phyloP scores from a whole-genome alignment of 2,888 invertebrate genomes.

The Agapostemon virescens region DNA sequence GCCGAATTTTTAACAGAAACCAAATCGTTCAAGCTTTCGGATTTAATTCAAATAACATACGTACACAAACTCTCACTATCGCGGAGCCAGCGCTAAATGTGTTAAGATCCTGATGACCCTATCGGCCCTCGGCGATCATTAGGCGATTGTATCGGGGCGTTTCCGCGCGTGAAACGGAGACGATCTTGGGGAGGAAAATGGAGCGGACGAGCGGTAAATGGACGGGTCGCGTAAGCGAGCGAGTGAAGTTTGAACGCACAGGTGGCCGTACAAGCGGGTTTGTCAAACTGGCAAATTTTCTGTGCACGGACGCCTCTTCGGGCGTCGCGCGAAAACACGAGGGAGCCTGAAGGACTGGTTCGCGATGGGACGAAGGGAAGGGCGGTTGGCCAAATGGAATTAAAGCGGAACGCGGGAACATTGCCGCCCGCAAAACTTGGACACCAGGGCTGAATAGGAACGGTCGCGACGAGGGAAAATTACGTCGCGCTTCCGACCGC shows the following conservation, averaged over 20 bases:
- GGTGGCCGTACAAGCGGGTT: conserved; percentile 34
- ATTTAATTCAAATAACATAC: too few species aligned
- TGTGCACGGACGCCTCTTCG: not conserved
- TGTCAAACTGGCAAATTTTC: conserved; percentile 45
- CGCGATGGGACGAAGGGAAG: not conserved
- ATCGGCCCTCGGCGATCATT: not conserved
- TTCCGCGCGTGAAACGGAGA: not conserved
- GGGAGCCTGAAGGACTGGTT: not conserved
- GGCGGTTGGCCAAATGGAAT: conserved; percentile 60
- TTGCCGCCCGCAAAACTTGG: conserved; percentile 47
- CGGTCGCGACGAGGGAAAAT: conserved; percentile 43
- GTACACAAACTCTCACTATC: too few species aligned
- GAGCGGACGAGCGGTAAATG: conserved; percentile 27
- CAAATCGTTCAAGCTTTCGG: too few species aligned
- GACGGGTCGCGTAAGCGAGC: conserved; percentile 31
- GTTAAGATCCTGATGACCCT: too few species aligned
- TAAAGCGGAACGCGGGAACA: conserved; percentile 61
- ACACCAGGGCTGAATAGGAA: conserved; percentile 40
- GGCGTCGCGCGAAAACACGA: conserved; percentile 14
- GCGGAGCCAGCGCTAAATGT: too few species aligned
- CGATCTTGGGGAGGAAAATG: conserved; percentile 1
- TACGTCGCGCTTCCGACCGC: conserved; percentile 52
- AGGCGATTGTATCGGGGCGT: not conserved
- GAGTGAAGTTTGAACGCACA: conserved; percentile 34
- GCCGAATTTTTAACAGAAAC: too few species aligned